These are phyloP conservation scores for Caenorhabditis sinica DNA, from an alignment of 2,888 invertebrate genomes.

Conservation along the genomic window DNA sequence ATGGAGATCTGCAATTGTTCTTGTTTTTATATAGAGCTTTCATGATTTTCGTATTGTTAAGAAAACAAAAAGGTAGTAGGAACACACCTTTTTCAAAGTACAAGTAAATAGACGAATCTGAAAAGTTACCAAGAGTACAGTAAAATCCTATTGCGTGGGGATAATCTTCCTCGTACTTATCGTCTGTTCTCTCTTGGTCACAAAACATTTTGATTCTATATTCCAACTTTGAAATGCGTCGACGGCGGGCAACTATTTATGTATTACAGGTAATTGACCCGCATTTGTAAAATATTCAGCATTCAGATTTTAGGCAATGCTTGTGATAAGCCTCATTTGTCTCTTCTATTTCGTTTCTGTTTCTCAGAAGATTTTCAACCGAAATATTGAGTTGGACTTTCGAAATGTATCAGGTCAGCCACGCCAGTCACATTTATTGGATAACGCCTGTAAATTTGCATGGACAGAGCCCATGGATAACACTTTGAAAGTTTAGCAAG, in stretches of 20 bases:
- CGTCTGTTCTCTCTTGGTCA: neutral
- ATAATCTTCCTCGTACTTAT: slow-evolving; percentile 2
- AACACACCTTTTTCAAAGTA: neutral
- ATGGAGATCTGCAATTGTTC: no score
- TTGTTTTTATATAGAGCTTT: no score
- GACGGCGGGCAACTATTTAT: slow-evolving; percentile 7
- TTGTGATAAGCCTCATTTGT: slow-evolving; percentile 5
- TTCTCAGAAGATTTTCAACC: neutral
- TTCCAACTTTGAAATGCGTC: slow-evolving; percentile 35
- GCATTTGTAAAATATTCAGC: neutral
- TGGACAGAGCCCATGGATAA: slow-evolving; percentile 65
- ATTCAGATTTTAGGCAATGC: slow-evolving; percentile 17
- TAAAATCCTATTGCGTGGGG: slow-evolving; percentile 19
- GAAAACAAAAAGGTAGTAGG: neutral
- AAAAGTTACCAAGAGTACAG: slow-evolving; percentile 17
- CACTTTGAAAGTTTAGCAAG: slow-evolving; percentile 49
- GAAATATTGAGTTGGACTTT: neutral
- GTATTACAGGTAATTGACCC: slow-evolving; percentile 5
- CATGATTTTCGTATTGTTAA: no score
- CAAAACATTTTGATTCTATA: slow-evolving; percentile 8
- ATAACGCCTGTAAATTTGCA: slow-evolving; percentile 64
- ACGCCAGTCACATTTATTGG: slow-evolving; percentile 64
- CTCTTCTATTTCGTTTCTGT: slow-evolving; percentile 25
- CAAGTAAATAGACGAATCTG: neutral
- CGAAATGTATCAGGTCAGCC: neutral